Base-by-base conservation (phyloP, 1,140 invertebrate species). In the Aricia agestis region DNA sequence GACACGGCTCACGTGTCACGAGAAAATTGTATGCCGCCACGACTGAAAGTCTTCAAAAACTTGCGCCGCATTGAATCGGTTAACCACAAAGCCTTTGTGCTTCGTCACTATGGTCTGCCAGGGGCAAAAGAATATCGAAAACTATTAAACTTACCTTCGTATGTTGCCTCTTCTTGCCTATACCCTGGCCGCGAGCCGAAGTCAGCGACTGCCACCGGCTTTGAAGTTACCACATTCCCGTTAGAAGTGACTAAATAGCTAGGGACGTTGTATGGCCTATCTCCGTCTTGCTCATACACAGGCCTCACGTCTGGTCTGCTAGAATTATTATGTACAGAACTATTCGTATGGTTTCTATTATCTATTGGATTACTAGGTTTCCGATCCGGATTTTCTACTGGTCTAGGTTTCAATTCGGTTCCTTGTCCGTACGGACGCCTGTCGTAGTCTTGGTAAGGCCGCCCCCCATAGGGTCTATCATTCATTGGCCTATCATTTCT, bases 271-370 rank as follows among this genome's bases (percentile, higher is more conserved):
- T 83, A 77, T 1, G 86, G 82, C 67, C 79, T 86, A 0, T 85
- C 82, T 11, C 74, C 17, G 15, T 85, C 87, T 59, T 77, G 77
- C 58, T 89, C 89, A 67, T 89, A 89, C 19, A 89, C 87, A 36
- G 88, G 86, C 69, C 81, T 87, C 5, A 85, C 72, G 67, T 77
- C 72, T 11, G 79, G 78, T 32, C 76, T 80, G 19, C 75, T 68
- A 15, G 63, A 66, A 42, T 74, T 65, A 19, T 74, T 73, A 6
- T 17, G n/a, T 63, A 9, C 19, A 25, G 18, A 31, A 11, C 59
- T 25, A 19, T 18, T 59, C 69, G 63, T 69, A 75, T 67, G 76
- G 72, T 69, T 74, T 75, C 66, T 75, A 72, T 73, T 66, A 73
- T 72, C 45, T 81, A 70, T 66, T 74, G n/a, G n/a, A 19, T 19